Conservation (phyloP, 2,113 vertebrate genomes). For the Thamnophis sirtalis region DNA sequence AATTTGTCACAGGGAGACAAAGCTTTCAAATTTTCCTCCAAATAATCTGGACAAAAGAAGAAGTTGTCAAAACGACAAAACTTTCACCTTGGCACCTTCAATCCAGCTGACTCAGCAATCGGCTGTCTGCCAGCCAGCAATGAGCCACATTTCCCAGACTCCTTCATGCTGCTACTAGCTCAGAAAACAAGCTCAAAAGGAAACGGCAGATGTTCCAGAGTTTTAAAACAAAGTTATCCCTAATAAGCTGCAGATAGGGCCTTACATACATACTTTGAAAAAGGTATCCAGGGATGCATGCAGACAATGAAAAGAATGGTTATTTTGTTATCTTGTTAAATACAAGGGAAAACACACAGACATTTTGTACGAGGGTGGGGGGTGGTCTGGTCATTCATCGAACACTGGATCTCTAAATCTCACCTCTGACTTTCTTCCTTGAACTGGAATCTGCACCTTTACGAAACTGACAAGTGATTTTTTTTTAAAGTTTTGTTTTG, state of each 20-base stretch:
- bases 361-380: no score
- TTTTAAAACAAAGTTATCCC: neutral
- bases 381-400: neutral
- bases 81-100: neutral
- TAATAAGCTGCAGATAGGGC: neutral
- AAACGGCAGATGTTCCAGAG: neutral
- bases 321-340: neutral
- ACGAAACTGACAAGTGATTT: neutral
- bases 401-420: neutral
- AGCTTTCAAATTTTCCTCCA: neutral
- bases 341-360: neutral
- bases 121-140: conserved; percentile 1
- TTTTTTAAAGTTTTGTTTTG: neutral
- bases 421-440: neutral
- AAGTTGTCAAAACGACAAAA: neutral
- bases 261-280: neutral
- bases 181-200: neutral
- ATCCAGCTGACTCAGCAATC: conserved; percentile 32
- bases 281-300: neutral
- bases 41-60: neutral
- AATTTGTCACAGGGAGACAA: neutral
- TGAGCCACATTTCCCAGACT: fast-evolving
- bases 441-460: neutral
- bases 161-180: neutral
- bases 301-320: neutral